phyloP scores from a whole-genome alignment of 2,797 vertebrate species.

The Arrhamphus sclerolepis region DNA sequence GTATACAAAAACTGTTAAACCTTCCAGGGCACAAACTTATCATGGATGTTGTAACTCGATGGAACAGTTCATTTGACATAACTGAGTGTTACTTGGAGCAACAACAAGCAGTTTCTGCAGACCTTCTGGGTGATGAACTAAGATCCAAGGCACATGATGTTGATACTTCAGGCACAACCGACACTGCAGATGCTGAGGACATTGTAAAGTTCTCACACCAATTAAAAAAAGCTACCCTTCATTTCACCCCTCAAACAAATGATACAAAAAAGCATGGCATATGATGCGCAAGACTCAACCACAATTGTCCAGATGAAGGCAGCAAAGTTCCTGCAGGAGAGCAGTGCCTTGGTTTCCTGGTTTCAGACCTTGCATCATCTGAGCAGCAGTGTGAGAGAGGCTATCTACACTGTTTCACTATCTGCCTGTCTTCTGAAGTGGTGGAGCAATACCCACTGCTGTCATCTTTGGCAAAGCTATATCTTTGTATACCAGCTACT shows the following conservation, averaged over 20 bases:
- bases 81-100: neutral
- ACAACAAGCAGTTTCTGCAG: neutral
- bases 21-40: neutral
- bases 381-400: neutral
- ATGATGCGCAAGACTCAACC: neutral
- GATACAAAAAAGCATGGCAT: neutral
- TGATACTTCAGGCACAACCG: neutral
- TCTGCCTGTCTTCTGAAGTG: too few relatives aligned
- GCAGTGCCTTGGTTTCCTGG: neutral
- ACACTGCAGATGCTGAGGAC: neutral
- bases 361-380: neutral
- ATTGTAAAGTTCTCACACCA: neutral
- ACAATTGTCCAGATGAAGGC: neutral
- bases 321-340: neutral
- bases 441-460: too few relatives aligned
- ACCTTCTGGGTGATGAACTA: neutral
- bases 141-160: neutral
- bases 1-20: neutral
- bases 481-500: too few relatives aligned
- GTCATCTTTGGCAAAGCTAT: too few relatives aligned
- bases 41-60: neutral
- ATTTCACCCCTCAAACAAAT: neutral
- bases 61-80: neutral
- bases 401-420: neutral
- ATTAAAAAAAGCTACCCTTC: neutral